phyloP scores from a whole-genome alignment of 2,797 vertebrate genomes.

The Muscicapa striata region DNA sequence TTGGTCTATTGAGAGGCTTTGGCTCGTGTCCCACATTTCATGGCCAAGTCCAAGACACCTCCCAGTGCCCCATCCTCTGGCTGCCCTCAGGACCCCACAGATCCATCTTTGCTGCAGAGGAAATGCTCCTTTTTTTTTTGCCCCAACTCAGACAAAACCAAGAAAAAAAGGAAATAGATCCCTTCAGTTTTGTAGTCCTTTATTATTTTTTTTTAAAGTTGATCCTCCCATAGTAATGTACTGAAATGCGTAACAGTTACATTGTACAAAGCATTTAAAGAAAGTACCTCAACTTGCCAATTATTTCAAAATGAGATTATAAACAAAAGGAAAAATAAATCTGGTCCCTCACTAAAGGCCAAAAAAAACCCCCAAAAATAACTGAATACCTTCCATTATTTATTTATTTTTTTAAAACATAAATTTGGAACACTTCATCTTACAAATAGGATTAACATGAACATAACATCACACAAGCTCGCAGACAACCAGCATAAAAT shows the following conservation, averaged over 20 bases:
- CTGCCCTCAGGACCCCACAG: too few relatives aligned
- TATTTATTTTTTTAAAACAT: conserved; percentile 85
- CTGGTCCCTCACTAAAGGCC: conserved; percentile 88
- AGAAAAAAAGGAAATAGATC: conserved; percentile 39
- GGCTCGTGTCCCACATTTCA: too few relatives aligned
- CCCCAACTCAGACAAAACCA: background rate
- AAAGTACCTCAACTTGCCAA: conserved; percentile 99
- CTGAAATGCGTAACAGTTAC: conserved; percentile 99
- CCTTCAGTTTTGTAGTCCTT: conserved; percentile 91
- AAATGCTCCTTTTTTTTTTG: too few relatives aligned
- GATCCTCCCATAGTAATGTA: conserved; percentile 98
- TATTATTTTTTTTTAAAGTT: conserved; percentile 92
- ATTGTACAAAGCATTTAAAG: conserved; percentile 99
- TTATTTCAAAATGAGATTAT: conserved; percentile 99
- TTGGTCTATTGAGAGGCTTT: too few relatives aligned
- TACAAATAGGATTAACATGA: conserved; percentile 96
- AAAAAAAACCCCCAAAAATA: conserved; percentile 86
- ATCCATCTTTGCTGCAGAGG: too few relatives aligned
- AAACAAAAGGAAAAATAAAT: conserved; percentile 91
- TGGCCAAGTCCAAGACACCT: too few relatives aligned
- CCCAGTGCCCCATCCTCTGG: too few relatives aligned
- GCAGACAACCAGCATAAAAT: conserved; percentile 97
- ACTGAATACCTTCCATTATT: conserved; percentile 92
- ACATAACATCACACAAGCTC: conserved; percentile 98
- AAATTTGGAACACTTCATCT: conserved; percentile 93